Percentiles rank a stretch among this genome's conserved stretches.
Conservation (phyloP, 23 tunicate genomes). For the Phallusia fumigata region DNA sequence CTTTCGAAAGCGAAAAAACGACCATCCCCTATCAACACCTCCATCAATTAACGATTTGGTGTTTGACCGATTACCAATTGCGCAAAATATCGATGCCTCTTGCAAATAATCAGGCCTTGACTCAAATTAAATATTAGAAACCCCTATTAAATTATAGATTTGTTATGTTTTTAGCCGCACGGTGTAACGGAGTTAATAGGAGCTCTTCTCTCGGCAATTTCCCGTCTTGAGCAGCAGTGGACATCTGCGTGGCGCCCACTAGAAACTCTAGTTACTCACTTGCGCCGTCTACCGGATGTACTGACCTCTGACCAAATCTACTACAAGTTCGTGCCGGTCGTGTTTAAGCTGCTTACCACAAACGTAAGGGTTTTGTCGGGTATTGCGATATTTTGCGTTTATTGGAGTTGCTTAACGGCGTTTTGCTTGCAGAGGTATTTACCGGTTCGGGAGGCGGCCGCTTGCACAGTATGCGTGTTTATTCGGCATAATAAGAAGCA, state of each 20-base stretch:
- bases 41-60: too few species aligned
- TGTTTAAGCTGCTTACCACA: constrained; percentile 70
- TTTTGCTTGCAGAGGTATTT: constrained; percentile 53
- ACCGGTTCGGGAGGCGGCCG: constrained; percentile 79
- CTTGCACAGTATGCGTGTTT: constrained; percentile 70
- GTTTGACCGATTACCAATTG: too few species aligned
- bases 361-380: constrained; percentile 37
- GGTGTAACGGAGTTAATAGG: constrained; percentile 56
- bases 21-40: too few species aligned
- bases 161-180: constrained; percentile 24
- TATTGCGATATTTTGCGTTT: not conserved
- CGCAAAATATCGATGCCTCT: too few species aligned
- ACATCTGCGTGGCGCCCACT: constrained; percentile 74
- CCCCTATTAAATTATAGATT: too few species aligned
- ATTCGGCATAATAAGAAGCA: constrained; percentile 61
- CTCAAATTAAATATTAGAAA: too few species aligned
- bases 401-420: not conserved
- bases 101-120: too few species aligned
- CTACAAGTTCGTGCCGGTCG: constrained; percentile 72
- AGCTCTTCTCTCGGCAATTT: constrained; percentile 47
- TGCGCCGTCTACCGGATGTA: constrained; percentile 73
- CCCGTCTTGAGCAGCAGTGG: constrained; percentile 75
- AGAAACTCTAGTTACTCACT: constrained; percentile 60
- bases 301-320: constrained; percentile 83
- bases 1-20: too few species aligned